Base-by-base conservation (phyloP, 2,888 invertebrate species). In the Druceiella hillmani region DNA sequence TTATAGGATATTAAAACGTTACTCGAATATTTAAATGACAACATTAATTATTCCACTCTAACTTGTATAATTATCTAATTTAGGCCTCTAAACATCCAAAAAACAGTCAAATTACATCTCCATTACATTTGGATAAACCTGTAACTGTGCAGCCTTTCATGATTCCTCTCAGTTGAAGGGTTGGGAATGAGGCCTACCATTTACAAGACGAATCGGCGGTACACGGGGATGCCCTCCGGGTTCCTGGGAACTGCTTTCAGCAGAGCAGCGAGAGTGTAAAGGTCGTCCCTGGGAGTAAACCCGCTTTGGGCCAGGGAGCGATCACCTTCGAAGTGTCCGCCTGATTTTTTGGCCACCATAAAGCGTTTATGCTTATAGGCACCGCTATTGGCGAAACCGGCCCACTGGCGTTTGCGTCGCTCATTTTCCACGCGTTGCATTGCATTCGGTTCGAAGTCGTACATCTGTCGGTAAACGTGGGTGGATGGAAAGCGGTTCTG, bases 131-230 rank as follows among this genome's bases (percentile, higher is more conserved):
- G n/a, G n/a, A n/a, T n/a, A n/a, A n/a, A n/a, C n/a, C n/a, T n/a
- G n/a, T n/a, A n/a, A n/a, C n/a, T n/a, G n/a, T n/a, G n/a, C n/a
- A n/a, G n/a, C n/a, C n/a, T n/a, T n/a, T n/a, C n/a, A n/a, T n/a
- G n/a, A n/a, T n/a, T n/a, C n/a, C n/a, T n/a, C n/a, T n/a, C n/a
- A n/a, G n/a, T n/a, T n/a, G n/a, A n/a, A n/a, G n/a, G n/a, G n/a
- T n/a, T n/a, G n/a, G n/a, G n/a, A n/a, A n/a, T n/a, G 46, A 31
- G 44, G 38, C 25, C 48, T 33, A 46, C 44, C 39, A 46, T 56
- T 74, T 78, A 78, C 55, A 79, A 68, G 57, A 78, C 70, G 59
- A 76, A 66, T 56, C 78, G 74, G 56, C 76, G 78, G 55, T 76
- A 76, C 3, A 78, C 62, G 29, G 79, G 78, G 33, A 75, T 64